A percentile compares a stretch with the other conserved stretches of the same genome.
These are phyloP conservation scores for Apis dorsata DNA, from an alignment of 1,140 invertebrate species.

Conservation along the genomic window DNA sequence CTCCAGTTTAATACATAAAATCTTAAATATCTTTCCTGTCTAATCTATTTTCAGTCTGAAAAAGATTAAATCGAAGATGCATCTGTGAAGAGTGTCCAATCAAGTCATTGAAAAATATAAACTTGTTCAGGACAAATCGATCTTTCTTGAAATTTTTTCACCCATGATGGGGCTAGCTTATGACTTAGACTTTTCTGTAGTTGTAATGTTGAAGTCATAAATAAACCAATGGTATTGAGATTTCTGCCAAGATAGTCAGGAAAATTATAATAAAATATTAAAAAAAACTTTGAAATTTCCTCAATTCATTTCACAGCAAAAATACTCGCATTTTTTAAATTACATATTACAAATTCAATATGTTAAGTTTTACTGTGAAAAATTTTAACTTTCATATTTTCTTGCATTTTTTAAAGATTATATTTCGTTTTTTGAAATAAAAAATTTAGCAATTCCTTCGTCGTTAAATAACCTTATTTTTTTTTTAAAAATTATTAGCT, in stretches of 20 bases:
- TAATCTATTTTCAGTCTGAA: neutral
- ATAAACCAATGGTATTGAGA: conserved; percentile 28
- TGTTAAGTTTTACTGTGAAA: neutral
- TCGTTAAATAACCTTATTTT: no score
- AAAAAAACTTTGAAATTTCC: neutral
- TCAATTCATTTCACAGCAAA: neutral
- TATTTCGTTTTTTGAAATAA: no score
- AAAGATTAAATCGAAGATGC: conserved; percentile 9
- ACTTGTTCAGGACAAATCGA: conserved; percentile 28
- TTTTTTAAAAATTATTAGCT: neutral
- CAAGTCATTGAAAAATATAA: conserved; percentile 34
- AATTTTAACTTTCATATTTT: neutral
- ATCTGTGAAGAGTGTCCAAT: neutral
- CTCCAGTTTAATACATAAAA: neutral
- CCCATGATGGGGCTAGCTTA: neutral
- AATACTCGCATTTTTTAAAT: neutral
- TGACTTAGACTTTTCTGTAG: conserved; percentile 1
- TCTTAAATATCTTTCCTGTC: no score
- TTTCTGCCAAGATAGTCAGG: conserved; percentile 40
- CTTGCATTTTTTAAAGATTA: neutral
- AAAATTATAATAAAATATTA: conserved; percentile 20
- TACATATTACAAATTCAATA: neutral
- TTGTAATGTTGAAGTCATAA: neutral
- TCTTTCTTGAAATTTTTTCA: conserved; percentile 41
- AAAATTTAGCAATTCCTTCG: no score